Conservation (phyloP, 1,140 invertebrate species). For the Diorhabda sublineata region DNA sequence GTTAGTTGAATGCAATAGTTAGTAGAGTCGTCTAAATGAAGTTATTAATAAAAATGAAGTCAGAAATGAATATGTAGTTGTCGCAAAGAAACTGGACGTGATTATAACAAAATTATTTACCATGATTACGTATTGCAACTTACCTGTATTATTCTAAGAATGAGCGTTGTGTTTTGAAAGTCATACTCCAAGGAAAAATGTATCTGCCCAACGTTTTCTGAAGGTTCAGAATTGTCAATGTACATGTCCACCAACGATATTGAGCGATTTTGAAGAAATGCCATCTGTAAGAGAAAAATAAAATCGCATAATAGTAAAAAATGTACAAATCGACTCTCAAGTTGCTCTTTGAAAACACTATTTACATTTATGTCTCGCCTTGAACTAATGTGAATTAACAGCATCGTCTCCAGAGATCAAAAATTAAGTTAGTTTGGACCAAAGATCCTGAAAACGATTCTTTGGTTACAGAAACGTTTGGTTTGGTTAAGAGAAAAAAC, state of each 20-base stretch:
- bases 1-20: no score
- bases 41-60: no score
- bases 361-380: neutral
- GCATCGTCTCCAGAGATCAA: no score
- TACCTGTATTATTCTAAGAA: slow-evolving; percentile 86
- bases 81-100: neutral
- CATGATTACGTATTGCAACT: slow-evolving; percentile 34
- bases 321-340: slow-evolving; percentile 8
- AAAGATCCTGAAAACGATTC: no score
- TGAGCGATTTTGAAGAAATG: slow-evolving; percentile 82
- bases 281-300: slow-evolving; percentile 46
- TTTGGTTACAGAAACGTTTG: no score
- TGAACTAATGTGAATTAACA: no score
- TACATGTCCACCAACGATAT: slow-evolving; percentile 93
- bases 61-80: no score
- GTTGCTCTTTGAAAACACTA: neutral
- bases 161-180: slow-evolving; percentile 90
- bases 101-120: neutral
- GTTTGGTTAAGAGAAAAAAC: no score
- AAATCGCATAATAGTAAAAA: neutral
- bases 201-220: slow-evolving; percentile 89
- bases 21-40: no score
- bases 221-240: slow-evolving; percentile 86
- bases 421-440: no score
- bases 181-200: slow-evolving; percentile 94